Evolutionary conservation across 1,140 invertebrate genomes (phyloP).

Genomic region (Aphelenchoides besseyi): DNA sequence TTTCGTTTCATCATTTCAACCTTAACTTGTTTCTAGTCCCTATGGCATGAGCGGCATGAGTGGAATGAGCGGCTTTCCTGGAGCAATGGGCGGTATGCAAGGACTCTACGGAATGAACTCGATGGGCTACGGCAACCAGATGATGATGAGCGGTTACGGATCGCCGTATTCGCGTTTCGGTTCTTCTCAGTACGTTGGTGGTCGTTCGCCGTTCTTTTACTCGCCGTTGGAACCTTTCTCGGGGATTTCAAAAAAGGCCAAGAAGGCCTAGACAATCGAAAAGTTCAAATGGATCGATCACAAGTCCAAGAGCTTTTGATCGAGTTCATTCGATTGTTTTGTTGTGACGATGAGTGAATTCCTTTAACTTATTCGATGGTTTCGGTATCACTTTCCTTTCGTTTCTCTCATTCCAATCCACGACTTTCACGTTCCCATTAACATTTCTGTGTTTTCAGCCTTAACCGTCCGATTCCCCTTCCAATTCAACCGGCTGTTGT

Average conservation of each 20-base stretch:
- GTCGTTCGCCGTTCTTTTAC: background rate
- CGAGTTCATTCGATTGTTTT: background rate
- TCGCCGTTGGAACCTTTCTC: slow-evolving; percentile 3
- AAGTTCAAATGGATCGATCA: background rate
- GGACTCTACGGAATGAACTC: background rate
- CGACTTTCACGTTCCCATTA: background rate
- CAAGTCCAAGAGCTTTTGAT: background rate
- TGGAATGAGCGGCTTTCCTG: slow-evolving; percentile 7
- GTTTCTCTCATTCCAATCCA: background rate
- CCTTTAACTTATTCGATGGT: background rate
- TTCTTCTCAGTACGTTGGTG: background rate
- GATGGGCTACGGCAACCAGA: slow-evolving; percentile 2
- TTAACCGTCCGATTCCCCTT: background rate
- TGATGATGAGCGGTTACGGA: background rate
- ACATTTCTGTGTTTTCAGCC: background rate
- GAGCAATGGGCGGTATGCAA: background rate
- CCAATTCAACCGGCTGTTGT: slow-evolving; percentile 15
- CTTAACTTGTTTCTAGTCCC: background rate
- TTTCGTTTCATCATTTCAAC: background rate
- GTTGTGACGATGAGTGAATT: slow-evolving; percentile 1
- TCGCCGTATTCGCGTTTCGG: background rate
- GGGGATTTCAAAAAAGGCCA: background rate
- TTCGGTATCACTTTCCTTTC: background rate
- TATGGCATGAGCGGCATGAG: slow-evolving; percentile 11
- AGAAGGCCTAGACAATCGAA: background rate